Evolutionary conservation across 1,140 invertebrate species (phyloP).

Genomic region (Oreohelix idahoensis): DNA sequence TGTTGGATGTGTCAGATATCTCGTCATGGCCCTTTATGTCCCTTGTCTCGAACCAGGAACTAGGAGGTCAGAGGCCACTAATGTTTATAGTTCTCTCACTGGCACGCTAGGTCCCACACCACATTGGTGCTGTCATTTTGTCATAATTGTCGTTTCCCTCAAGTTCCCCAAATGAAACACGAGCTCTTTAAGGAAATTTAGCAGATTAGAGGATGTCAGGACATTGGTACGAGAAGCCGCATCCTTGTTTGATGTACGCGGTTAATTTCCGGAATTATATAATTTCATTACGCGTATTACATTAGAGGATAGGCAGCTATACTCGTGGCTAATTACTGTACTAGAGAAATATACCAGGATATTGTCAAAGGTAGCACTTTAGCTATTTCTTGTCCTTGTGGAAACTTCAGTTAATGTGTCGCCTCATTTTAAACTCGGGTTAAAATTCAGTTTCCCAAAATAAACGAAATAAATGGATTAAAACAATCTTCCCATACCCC

Average conservation of each 20-base stretch:
- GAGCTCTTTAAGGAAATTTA: neutral
- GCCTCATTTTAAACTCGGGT: too few species aligned
- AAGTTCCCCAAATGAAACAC: neutral
- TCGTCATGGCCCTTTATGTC: neutral
- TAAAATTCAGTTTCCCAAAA: too few species aligned
- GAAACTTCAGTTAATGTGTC: too few species aligned
- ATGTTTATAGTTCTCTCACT: neutral
- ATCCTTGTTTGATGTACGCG: neutral
- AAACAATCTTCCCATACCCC: too few species aligned
- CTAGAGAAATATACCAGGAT: too few species aligned
- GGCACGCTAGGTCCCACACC: neutral
- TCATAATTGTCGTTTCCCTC: constrained; percentile 1
- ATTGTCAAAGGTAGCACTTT: too few species aligned
- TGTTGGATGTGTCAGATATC: constrained; percentile 23
- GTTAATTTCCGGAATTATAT: neutral
- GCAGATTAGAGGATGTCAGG: neutral
- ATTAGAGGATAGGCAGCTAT: neutral
- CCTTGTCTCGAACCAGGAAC: constrained; percentile 22
- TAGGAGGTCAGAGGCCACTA: constrained; percentile 8
- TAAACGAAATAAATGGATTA: too few species aligned
- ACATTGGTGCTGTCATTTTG: constrained; percentile 25
- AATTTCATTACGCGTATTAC: neutral
- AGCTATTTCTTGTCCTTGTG: too few species aligned
- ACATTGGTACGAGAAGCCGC: neutral
- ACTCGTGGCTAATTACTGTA: too few species aligned